These are phyloP conservation scores for Crioceris asparagi DNA, from an alignment of 2,888 invertebrate genomes.

Conservation along the genomic window DNA sequence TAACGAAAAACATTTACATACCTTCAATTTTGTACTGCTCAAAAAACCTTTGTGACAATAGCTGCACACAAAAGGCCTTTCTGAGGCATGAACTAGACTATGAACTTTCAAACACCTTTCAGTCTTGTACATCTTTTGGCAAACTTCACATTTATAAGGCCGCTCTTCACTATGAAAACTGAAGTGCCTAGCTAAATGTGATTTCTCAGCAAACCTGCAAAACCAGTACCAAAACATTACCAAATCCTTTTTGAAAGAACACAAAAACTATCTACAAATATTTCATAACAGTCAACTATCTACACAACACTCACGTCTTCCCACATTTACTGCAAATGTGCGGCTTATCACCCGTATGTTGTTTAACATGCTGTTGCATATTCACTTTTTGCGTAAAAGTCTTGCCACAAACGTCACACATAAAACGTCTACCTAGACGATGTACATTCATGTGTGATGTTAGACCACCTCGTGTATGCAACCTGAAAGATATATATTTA, in stretches of 20 bases:
- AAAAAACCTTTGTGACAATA: constrained; percentile 47
- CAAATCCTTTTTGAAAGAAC: too few species aligned
- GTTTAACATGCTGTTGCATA: constrained; percentile 40
- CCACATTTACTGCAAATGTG: constrained; percentile 43
- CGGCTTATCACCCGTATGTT: constrained; percentile 40
- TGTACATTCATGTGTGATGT: constrained; percentile 40
- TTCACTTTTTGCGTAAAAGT: constrained; percentile 45
- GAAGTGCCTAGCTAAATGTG: constrained; percentile 36
- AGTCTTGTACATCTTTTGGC: constrained; percentile 47
- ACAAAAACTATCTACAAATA: neutral
- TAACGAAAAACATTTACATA: too few species aligned
- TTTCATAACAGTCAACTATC: neutral
- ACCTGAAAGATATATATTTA: constrained; percentile 31
- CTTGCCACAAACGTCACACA: constrained; percentile 48
- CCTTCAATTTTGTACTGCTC: constrained; percentile 46
- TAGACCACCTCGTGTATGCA: constrained; percentile 37
- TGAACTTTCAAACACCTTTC: constrained; percentile 48
- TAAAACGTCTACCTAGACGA: constrained; percentile 34
- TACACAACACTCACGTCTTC: constrained; percentile 36
- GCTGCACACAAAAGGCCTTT: constrained; percentile 44
- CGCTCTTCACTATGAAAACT: constrained; percentile 37
- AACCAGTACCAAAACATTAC: too few species aligned
- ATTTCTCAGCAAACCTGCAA: constrained; percentile 37
- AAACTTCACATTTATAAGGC: constrained; percentile 38
- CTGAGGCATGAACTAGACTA: constrained; percentile 43